Evolutionary conservation across 2,797 vertebrate genomes (phyloP).

Genomic region (Etheostoma perlongum): DNA sequence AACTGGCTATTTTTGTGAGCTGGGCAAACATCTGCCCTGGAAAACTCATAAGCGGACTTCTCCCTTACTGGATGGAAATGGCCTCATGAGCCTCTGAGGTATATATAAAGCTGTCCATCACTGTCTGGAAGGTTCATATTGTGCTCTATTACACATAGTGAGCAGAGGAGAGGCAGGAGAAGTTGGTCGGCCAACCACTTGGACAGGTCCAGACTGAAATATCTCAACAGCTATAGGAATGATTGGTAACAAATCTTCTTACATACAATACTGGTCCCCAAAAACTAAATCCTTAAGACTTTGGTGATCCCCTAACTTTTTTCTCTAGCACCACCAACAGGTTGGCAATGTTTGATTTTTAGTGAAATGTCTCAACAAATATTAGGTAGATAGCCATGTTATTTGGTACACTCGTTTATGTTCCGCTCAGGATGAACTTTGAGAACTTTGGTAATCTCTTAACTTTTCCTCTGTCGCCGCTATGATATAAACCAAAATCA

Average conservation of each 20-base stretch:
- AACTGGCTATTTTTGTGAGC: constrained; percentile 46
- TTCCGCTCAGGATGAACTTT: neutral
- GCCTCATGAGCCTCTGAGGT: constrained; percentile 42
- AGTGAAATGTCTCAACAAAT: constrained; percentile 1
- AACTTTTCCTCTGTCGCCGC: neutral
- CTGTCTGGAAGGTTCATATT: constrained; percentile 24
- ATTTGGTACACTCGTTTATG: neutral
- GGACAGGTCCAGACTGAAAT: too few relatives aligned
- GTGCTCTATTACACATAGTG: constrained; percentile 22
- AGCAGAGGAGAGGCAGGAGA: neutral
- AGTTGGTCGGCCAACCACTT: neutral
- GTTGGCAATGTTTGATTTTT: too few relatives aligned
- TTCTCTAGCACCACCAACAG: too few relatives aligned
- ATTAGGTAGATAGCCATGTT: neutral
- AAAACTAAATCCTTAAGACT: too few relatives aligned
- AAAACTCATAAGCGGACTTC: constrained; percentile 53
- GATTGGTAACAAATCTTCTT: too few relatives aligned
- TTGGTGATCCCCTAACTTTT: too few relatives aligned
- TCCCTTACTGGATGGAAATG: constrained; percentile 58
- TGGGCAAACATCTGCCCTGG: constrained; percentile 52
- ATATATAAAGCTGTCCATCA: constrained; percentile 56
- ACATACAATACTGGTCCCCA: too few relatives aligned
- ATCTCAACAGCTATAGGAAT: too few relatives aligned
- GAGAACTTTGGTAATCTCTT: neutral
- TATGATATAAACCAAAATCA: neutral